Evolutionary conservation across 2,888 invertebrate species (phyloP).

Genomic region (Pollenia angustigena): DNA sequence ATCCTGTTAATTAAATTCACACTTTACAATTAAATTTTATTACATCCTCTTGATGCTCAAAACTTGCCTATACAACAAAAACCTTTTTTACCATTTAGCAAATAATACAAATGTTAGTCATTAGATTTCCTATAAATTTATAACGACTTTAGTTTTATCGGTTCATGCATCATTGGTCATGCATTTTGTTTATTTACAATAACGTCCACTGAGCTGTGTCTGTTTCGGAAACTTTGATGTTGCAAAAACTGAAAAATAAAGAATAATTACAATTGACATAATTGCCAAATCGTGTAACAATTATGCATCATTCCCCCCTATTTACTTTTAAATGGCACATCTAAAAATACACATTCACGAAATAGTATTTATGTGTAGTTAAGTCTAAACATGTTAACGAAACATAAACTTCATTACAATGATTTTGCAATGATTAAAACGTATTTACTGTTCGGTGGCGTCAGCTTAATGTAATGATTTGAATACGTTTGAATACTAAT

Average conservation of each 20-base stretch:
- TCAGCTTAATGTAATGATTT: conserved; percentile 61
- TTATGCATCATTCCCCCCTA: conserved; percentile 22
- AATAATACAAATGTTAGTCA: conserved; percentile 45
- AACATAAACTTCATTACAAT: conserved; percentile 54
- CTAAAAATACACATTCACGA: conserved; percentile 12
- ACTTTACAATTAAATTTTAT: not conserved
- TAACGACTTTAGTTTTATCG: conserved; percentile 29
- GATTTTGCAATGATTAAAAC: conserved; percentile 50
- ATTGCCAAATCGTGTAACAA: conserved; percentile 67
- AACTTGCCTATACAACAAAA: not conserved
- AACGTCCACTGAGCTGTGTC: not conserved
- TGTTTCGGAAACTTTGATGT: not conserved
- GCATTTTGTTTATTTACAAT: conserved; percentile 17
- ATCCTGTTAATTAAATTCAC: not conserved
- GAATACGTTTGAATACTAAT: conserved; percentile 54
- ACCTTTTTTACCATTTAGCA: conserved; percentile 13
- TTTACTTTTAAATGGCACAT: conserved; percentile 17
- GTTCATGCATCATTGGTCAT: conserved; percentile 53
- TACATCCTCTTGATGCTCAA: not conserved
- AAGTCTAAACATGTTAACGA: conserved; percentile 53
- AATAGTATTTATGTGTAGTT: conserved; percentile 10
- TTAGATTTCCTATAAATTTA: conserved; percentile 2
- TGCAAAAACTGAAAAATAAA: conserved; percentile 23
- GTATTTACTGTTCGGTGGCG: conserved; percentile 46
- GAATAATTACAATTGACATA: conserved; percentile 64